Evolutionary conservation across 2,888 invertebrate species (phyloP).

Genomic region (Nemoura dubitans): DNA sequence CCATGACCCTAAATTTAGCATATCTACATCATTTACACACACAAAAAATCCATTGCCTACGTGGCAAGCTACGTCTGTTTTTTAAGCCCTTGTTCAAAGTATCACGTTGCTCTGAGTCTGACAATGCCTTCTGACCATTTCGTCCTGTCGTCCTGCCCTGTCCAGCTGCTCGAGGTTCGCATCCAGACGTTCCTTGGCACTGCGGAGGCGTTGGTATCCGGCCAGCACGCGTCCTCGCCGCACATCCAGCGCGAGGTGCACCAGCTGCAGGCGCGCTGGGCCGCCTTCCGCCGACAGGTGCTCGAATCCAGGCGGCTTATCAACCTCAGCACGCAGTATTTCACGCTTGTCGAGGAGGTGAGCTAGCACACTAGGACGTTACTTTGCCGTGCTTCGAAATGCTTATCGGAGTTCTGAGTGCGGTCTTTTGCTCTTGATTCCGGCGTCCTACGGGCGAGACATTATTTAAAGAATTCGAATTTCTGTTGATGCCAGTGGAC

Average conservation of each 20-base stretch:
- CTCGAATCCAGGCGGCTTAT: constrained; percentile 71
- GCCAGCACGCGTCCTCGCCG: constrained; percentile 59
- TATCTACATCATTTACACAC: too few relatives aligned
- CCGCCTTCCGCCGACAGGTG: constrained; percentile 72
- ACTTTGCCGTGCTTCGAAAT: too few relatives aligned
- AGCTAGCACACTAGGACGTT: constrained; percentile 53
- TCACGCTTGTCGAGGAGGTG: constrained; percentile 77
- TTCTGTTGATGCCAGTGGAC: too few relatives aligned
- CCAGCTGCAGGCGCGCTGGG: constrained; percentile 73
- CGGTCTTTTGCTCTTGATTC: too few relatives aligned
- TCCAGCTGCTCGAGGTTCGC: constrained; percentile 73
- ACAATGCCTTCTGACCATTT: background rate
- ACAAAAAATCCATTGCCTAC: too few relatives aligned
- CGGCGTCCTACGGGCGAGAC: too few relatives aligned
- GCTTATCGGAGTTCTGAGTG: too few relatives aligned
- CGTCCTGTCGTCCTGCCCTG: background rate
- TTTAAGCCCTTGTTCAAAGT: too few relatives aligned
- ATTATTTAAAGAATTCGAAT: too few relatives aligned
- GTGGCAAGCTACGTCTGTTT: too few relatives aligned
- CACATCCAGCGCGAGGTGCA: constrained; percentile 71
- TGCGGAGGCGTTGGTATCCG: constrained; percentile 64
- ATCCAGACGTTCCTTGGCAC: constrained; percentile 74
- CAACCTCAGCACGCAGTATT: constrained; percentile 76
- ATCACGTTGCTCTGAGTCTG: background rate
- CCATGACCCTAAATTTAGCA: too few relatives aligned